Percentiles rank a stretch among this genome's conserved stretches.
phyloP scores from a whole-genome alignment of 2,113 vertebrate species.

The Heterocephalus glaber region DNA sequence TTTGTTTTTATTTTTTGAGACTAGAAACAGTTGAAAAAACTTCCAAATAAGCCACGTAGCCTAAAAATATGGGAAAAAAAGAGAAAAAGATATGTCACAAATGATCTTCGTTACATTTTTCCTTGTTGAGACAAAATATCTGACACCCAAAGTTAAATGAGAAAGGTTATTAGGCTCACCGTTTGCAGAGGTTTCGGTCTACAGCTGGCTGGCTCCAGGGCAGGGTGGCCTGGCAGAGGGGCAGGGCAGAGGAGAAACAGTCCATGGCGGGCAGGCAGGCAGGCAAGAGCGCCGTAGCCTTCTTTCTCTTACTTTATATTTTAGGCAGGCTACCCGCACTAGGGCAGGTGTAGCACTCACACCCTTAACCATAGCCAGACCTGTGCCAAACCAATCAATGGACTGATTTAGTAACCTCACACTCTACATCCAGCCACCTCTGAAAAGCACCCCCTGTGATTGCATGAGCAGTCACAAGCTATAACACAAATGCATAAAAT shows the following conservation, averaged over 20 bases:
- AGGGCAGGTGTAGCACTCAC: background rate
- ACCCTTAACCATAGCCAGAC: background rate
- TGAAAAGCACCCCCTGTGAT: background rate
- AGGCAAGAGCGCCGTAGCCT: background rate
- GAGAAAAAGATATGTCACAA: background rate
- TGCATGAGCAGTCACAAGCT: background rate
- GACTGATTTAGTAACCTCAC: background rate
- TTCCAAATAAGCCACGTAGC: background rate
- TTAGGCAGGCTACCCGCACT: too few relatives aligned
- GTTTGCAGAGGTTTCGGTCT: background rate
- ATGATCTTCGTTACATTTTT: background rate
- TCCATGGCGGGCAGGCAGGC: background rate
- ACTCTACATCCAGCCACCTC: background rate
- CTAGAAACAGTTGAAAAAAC: background rate
- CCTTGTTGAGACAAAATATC: too few relatives aligned
- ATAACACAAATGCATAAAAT: background rate
- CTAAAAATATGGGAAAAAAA: background rate
- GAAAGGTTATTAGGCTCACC: background rate
- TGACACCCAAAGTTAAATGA: background rate
- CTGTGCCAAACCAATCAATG: background rate
- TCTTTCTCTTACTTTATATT: background rate
- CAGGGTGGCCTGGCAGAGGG: background rate
- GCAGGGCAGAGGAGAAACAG: background rate
- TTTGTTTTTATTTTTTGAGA: background rate
- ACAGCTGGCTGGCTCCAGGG: background rate